A percentile compares a stretch with the other conserved stretches of the same genome.
These are phyloP conservation scores for Panthera uncia DNA, from an alignment of 2,113 vertebrate genomes.

Conservation along the genomic window DNA sequence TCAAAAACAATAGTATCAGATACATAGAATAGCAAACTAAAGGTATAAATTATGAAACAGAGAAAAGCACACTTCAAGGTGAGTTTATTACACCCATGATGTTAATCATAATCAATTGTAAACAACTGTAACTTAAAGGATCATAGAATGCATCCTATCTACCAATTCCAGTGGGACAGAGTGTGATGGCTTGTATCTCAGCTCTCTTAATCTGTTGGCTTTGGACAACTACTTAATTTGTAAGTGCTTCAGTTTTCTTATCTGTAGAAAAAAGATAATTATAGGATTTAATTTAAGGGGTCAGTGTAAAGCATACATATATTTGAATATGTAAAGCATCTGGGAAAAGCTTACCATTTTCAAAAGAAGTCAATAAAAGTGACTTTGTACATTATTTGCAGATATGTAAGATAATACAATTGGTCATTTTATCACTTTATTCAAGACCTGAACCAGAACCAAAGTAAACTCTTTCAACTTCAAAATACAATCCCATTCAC, in stretches of 20 bases:
- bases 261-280: not conserved
- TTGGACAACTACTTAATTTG: not conserved
- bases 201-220: not conserved
- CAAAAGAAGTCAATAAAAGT: not conserved
- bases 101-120: not conserved
- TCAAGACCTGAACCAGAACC: not conserved
- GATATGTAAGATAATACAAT: not conserved
- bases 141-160: fast-evolving
- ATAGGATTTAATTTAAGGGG: not conserved
- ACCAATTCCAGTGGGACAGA: not conserved
- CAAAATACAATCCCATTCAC: not conserved
- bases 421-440: not conserved
- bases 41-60: not conserved
- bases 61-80: not conserved
- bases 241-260: not conserved
- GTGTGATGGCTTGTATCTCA: not conserved
- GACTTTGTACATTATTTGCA: not conserved
- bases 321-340: not conserved
- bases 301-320: not conserved
- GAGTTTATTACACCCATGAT: not conserved
- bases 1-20: not conserved
- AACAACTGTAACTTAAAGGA: fast-evolving
- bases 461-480: not conserved
- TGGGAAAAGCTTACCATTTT: not conserved
- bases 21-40: not conserved